phyloP scores from a whole-genome alignment of 2,797 vertebrate species.

The Apogon hyalosoma region DNA sequence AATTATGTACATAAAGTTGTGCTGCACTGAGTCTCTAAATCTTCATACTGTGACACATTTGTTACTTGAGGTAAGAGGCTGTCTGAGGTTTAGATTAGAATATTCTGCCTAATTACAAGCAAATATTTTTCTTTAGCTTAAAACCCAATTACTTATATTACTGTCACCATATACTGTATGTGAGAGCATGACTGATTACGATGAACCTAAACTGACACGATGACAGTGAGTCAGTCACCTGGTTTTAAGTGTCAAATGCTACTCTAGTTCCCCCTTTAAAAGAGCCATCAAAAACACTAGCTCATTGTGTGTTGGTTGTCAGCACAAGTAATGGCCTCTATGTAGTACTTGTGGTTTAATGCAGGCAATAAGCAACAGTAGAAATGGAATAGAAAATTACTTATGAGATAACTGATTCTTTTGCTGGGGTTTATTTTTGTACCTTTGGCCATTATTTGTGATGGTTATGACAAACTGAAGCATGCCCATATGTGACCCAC shows the following conservation, averaged over 20 bases:
- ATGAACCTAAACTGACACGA: not conserved
- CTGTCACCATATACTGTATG: conserved; percentile 2
- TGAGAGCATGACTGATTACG: conserved; percentile 9
- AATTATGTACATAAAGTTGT: conserved; percentile 63
- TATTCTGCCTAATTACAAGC: not conserved
- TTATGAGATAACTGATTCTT: not conserved
- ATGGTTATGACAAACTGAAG: not conserved
- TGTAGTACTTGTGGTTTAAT: not conserved
- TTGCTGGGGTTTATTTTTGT: not conserved
- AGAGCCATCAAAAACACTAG: conserved; percentile 4
- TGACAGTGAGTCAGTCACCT: conserved; percentile 6
- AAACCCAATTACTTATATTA: conserved; percentile 15
- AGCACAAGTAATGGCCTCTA: conserved; percentile 16
- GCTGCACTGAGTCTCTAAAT: conserved; percentile 38
- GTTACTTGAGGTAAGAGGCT: conserved; percentile 16
- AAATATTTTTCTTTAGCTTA: conserved; percentile 5
- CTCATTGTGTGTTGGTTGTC: conserved; percentile 11
- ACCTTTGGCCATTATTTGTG: not conserved
- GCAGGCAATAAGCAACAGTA: not conserved
- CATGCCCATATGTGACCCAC: too few relatives aligned
- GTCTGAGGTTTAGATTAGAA: conserved; percentile 15
- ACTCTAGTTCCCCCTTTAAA: not conserved
- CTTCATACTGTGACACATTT: conserved; percentile 39
- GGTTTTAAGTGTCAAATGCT: not conserved
- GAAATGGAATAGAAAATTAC: not conserved